Conservation (phyloP, 2,113 vertebrate genomes). For the Gasterosteus aculeatus region DNA sequence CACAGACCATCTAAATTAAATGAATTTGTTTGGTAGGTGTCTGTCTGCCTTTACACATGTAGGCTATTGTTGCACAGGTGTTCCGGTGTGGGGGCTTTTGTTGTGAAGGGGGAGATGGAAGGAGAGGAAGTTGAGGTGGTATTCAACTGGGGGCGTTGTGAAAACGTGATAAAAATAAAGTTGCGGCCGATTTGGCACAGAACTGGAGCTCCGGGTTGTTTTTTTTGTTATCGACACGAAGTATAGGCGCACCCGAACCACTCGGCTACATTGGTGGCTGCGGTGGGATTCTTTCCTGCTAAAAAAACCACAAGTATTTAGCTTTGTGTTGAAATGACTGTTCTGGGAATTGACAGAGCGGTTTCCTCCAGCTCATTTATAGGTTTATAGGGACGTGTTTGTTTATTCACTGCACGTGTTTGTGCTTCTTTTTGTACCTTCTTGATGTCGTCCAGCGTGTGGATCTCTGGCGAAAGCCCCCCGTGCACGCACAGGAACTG, state of each 20-base stretch:
- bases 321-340: background rate
- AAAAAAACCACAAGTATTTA: background rate
- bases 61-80: too few species aligned
- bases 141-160: too few species aligned
- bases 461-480: conserved; percentile 85
- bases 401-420: background rate
- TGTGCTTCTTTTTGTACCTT: conserved; percentile 71
- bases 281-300: too few species aligned
- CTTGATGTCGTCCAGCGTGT: conserved; percentile 86
- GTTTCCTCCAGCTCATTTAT: background rate
- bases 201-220: too few species aligned
- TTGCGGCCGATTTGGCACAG: too few species aligned
- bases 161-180: too few species aligned
- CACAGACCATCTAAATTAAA: background rate
- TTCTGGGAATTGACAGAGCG: background rate
- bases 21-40: background rate
- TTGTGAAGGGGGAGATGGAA: too few species aligned
- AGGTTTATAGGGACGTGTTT: background rate
- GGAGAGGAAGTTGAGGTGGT: too few species aligned
- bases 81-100: too few species aligned
- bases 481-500: conserved; percentile 86
- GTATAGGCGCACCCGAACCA: too few species aligned
- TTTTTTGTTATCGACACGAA: too few species aligned
- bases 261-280: too few species aligned
- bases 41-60: background rate